Percentiles rank a stretch among this genome's conserved stretches.
phyloP scores from a whole-genome alignment of 2,888 invertebrate species.

The Chironomus tentans region DNA sequence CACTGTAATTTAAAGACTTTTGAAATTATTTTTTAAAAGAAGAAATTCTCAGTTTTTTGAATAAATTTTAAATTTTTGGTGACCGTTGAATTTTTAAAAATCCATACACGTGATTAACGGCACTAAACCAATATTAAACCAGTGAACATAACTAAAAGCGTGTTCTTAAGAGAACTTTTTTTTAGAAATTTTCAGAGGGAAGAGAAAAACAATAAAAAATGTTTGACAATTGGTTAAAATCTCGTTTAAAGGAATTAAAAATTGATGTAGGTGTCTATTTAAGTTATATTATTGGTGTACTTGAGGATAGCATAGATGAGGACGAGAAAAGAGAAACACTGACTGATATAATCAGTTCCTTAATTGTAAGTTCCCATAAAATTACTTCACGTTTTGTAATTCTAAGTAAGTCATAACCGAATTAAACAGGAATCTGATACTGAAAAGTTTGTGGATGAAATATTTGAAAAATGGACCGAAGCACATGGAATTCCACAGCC shows the following conservation, averaged over 20 bases:
- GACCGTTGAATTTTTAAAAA: too few relatives aligned
- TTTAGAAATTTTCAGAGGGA: too few relatives aligned
- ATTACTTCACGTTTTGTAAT: too few relatives aligned
- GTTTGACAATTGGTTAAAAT: neutral
- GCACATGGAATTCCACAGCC: neutral
- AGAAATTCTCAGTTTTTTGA: too few relatives aligned
- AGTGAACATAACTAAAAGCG: too few relatives aligned
- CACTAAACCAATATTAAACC: too few relatives aligned
- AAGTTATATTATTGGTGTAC: neutral
- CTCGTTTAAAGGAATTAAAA: neutral
- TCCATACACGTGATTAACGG: too few relatives aligned
- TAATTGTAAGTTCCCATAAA: neutral
- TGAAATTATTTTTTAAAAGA: too few relatives aligned
- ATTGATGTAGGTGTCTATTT: slow-evolving; percentile 9
- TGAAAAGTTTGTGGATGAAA: neutral
- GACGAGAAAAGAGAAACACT: slow-evolving; percentile 5
- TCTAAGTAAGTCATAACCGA: too few relatives aligned
- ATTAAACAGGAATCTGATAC: neutral
- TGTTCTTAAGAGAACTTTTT: too few relatives aligned
- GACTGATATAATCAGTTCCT: neutral
- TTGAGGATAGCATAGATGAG: slow-evolving; percentile 13
- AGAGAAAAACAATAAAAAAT: neutral
- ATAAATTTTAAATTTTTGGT: too few relatives aligned
- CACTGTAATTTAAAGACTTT: too few relatives aligned
- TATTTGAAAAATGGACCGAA: slow-evolving; percentile 5